Base-by-base conservation (phyloP, 2,113 vertebrate genomes). In the Hylia prasina region DNA sequence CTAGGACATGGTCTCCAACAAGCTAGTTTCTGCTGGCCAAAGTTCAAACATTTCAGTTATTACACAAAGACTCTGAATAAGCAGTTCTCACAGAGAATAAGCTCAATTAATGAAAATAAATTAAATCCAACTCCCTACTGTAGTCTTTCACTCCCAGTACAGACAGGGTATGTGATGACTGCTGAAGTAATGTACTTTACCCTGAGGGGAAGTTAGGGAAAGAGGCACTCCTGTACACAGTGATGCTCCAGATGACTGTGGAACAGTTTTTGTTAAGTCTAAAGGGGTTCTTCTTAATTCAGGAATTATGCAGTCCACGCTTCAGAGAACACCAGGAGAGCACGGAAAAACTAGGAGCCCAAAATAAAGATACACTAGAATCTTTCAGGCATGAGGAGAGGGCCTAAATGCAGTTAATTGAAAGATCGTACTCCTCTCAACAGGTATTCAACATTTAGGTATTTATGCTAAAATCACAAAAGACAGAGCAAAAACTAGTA, bases 71-170 rank as follows among this genome's bases (percentile, higher is more conserved):
- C 19, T 76, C 37, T n/a, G 45, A 96, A 89, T 61, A 76, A 86
- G 50, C 50, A 58, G 37, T 80, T 85, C 63, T 85, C 44, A 80
- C 25, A 88, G 27, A 66, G 66, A 90, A 85, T 82, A 82, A 82
- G 17, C 27, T 94, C 68, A 77, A 82, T 78, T 95, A 94, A 91
- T 17, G 39, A 85, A 93, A 94, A 96, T 42, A 93, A 95, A 85
- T 66, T 58, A 95, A 87, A 84, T 39, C 18, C 25, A 91, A 82
- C 71, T 93, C 75, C 71, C 85, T 95, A 24, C 39, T 90, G 75
- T 47, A 85, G 87, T 18, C n/a, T 94, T 94, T 77, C 82, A 82
- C 50, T 96, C 54, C 72, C 78, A 77, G 39, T 60, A 93, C 1
- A 4, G 35, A 61, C 63, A 94, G 82, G 66, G 51, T 75, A 91